Base-by-base conservation (phyloP, 1,140 invertebrate genomes). In the Meteorus sp. region DNA sequence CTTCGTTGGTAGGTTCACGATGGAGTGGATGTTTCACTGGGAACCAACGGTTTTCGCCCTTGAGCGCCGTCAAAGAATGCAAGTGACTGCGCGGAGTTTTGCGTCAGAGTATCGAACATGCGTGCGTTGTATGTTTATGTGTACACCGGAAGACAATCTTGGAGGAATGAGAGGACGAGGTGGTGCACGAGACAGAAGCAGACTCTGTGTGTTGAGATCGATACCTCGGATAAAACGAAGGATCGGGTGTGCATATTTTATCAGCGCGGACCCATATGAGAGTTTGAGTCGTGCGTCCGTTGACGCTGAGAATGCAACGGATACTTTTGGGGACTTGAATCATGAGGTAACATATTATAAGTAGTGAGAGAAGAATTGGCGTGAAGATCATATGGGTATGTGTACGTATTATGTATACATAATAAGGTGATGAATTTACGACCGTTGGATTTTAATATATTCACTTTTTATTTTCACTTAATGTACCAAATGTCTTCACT, bases 201-300 rank as follows among this genome's bases (percentile, higher is more conserved):
- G 55, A 31, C 20, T 31, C 13, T 35, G 29, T 44, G n/a, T 48
- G 33, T 33, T 48, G 20, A 50, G 55, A 50, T 57, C 55, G 55
- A 57, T 57, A 37, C 45, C 20, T 47, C 20, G 55, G 44, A 57
- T 57, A 57, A 57, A 57, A 44, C n/a, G n/a, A 45, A 27, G 44
- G 55, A 57, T 57, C 55, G 45, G 55, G 55, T 57, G 45, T 57
- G 55, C 55, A 48, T 57, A 57, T 57, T 57, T 57, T 57, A 57
- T 57, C 41, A 57, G 45, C 44, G 15, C 22, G 13, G n/a, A n/a
- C n/a, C n/a, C n/a, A n/a, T n/a, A n/a, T n/a, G n/a, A n/a, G n/a
- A n/a, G n/a, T n/a, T n/a, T n/a, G n/a, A n/a, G n/a, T n/a, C 35
- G 8, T 7, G 23, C 25, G 45, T 27, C 13, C 47, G 47, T 50